phyloP scores from a whole-genome alignment of 2,113 vertebrate species.

The Girardinichthys multiradiatus region DNA sequence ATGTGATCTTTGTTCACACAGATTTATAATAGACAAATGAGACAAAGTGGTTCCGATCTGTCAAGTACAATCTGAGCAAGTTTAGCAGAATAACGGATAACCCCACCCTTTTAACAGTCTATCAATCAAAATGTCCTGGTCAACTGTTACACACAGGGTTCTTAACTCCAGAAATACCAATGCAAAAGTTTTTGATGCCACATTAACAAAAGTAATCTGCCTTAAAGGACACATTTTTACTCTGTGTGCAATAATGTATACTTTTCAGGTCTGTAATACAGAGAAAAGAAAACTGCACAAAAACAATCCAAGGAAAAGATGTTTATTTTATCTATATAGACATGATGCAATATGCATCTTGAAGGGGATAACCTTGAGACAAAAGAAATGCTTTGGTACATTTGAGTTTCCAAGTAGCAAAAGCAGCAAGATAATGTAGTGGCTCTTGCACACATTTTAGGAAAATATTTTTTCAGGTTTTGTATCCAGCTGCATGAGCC shows the following conservation, averaged over 20 bases:
- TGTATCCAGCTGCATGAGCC: slow-evolving; percentile 13
- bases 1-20: not conserved
- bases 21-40: not conserved
- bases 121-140: too few relatives aligned
- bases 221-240: not conserved
- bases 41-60: not conserved
- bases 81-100: not conserved
- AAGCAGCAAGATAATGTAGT: slow-evolving; percentile 39
- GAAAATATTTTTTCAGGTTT: slow-evolving; percentile 20
- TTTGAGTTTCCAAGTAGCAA: slow-evolving; percentile 55
- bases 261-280: not conserved
- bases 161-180: not conserved
- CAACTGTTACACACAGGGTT: too few relatives aligned
- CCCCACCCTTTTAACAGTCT: not conserved
- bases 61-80: not conserved
- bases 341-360: slow-evolving; percentile 77
- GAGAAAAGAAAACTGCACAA: slow-evolving; percentile 8
- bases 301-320: slow-evolving; percentile 49
- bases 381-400: slow-evolving; percentile 81
- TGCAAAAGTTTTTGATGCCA: not conserved
- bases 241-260: not conserved
- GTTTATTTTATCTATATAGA: slow-evolving; percentile 77
- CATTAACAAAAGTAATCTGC: not conserved
- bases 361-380: slow-evolving; percentile 69
- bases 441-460: slow-evolving; percentile 38